These are phyloP conservation scores for Enhydra lutris DNA, from an alignment of 2,113 vertebrate genomes.

Conservation along the genomic window DNA sequence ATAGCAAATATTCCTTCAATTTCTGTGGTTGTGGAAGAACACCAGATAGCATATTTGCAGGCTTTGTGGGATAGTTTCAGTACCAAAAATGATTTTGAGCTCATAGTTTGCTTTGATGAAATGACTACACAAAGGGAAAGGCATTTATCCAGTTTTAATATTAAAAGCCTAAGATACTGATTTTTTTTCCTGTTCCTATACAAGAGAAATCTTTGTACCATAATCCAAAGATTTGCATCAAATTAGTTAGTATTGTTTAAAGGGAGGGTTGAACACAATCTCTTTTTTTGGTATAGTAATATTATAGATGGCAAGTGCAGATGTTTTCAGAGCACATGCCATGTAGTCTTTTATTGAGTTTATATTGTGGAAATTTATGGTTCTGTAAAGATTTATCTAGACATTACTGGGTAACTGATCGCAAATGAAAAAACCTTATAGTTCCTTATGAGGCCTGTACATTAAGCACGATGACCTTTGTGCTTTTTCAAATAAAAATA, in stretches of 20 bases:
- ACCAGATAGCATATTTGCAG: slow-evolving; percentile 45
- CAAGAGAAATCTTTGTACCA: not conserved
- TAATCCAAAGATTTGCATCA: slow-evolving; percentile 58
- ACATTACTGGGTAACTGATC: slow-evolving; percentile 26
- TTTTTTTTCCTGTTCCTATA: slow-evolving; percentile 1
- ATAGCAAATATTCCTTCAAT: slow-evolving; percentile 67
- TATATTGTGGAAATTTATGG: slow-evolving; percentile 55
- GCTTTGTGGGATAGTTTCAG: slow-evolving; percentile 64
- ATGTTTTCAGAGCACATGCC: slow-evolving; percentile 9
- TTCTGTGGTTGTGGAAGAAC: slow-evolving; percentile 64
- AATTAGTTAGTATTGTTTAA: slow-evolving; percentile 52
- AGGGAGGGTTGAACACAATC: slow-evolving; percentile 21
- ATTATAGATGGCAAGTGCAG: not conserved
- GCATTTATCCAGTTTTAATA: slow-evolving; percentile 51
- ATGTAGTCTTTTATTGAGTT: slow-evolving; percentile 36
- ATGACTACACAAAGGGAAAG: not conserved
- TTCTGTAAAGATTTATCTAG: slow-evolving; percentile 31
- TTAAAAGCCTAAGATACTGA: slow-evolving; percentile 32
- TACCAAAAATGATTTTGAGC: not conserved
- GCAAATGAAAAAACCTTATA: not conserved
- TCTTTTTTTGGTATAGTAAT: not conserved
- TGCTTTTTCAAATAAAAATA: slow-evolving; percentile 54
- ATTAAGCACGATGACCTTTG: slow-evolving; percentile 1
- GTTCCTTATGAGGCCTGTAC: slow-evolving; percentile 12
- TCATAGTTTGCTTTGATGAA: slow-evolving; percentile 22